These are phyloP conservation scores for Drosophila quinaria DNA, from an alignment of 2,888 invertebrate species.

Conservation along the genomic window DNA sequence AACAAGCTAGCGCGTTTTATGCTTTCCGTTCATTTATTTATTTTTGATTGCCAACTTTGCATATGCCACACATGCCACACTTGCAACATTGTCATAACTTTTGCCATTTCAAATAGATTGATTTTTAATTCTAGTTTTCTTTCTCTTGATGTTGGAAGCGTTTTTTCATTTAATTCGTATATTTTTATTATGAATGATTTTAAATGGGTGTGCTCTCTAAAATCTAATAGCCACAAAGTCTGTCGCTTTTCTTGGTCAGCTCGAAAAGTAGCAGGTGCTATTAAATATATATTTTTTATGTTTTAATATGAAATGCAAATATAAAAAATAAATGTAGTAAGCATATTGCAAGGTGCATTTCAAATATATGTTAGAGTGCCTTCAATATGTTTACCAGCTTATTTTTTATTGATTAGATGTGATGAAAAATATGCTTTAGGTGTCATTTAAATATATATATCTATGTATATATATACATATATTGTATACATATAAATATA, in stretches of 20 bases:
- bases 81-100: conserved; percentile 74
- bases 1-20: conserved; percentile 73
- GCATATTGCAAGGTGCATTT: conserved; percentile 54
- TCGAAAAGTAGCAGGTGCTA: conserved; percentile 64
- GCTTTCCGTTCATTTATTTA: conserved; percentile 20
- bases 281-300: conserved; percentile 28
- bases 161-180: conserved; percentile 17
- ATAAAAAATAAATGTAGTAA: conserved; percentile 64
- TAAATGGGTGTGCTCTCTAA: conserved; percentile 11
- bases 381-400: conserved; percentile 64
- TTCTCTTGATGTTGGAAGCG: conserved; percentile 17
- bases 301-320: conserved; percentile 43
- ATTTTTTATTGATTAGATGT: conserved; percentile 36
- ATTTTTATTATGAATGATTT: conserved; percentile 44
- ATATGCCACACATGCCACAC: conserved; percentile 62
- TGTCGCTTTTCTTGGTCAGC: conserved; percentile 64
- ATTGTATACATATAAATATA: conserved; percentile 55
- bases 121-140: background rate
- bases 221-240: conserved; percentile 51
- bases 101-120: conserved; percentile 33
- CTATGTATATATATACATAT: no score
- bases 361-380: conserved; percentile 2
- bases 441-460: conserved; percentile 43
- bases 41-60: conserved; percentile 38
- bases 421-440: conserved; percentile 30